Evolutionary conservation across 1,140 invertebrate species (phyloP).

Genomic region (Ceratina australensis): DNA sequence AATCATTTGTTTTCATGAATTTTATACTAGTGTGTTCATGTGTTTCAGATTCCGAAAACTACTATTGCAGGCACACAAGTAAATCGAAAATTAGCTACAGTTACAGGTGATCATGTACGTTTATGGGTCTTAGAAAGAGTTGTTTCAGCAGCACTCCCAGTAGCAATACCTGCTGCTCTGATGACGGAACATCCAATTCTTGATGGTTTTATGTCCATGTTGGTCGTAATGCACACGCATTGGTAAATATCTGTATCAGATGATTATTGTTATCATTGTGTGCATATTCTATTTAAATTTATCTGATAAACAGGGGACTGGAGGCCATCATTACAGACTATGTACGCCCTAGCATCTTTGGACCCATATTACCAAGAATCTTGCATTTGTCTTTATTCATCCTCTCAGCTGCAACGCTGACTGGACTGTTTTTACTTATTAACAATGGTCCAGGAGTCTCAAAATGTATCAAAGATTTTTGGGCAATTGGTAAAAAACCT

Average conservation of each 20-base stretch:
- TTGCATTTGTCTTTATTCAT: slow-evolving; percentile 85
- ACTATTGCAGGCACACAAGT: slow-evolving; percentile 46
- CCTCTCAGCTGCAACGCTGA: slow-evolving; percentile 88
- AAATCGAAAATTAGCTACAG: slow-evolving; percentile 62
- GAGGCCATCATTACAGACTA: slow-evolving; percentile 95
- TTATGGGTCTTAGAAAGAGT: slow-evolving; percentile 86
- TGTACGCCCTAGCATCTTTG: slow-evolving; percentile 87
- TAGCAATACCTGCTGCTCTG: slow-evolving; percentile 83
- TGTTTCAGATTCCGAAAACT: slow-evolving; percentile 36
- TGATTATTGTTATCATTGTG: slow-evolving; percentile 6
- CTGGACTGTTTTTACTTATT: slow-evolving; percentile 92
- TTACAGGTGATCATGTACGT: slow-evolving; percentile 79
- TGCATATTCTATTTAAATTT: slow-evolving; percentile 6
- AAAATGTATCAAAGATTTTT: slow-evolving; percentile 88
- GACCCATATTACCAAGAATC: slow-evolving; percentile 87
- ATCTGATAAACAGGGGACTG: slow-evolving; percentile 84
- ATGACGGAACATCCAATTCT: slow-evolving; percentile 82
- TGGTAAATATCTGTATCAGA: slow-evolving; percentile 77
- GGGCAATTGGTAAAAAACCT: slow-evolving; percentile 80
- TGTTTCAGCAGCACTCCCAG: slow-evolving; percentile 81
- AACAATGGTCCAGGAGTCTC: slow-evolving; percentile 93
- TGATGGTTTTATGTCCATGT: slow-evolving; percentile 83
- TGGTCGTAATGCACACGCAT: slow-evolving; percentile 86
- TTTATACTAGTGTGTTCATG: background rate
- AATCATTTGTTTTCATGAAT: background rate